Conservation (phyloP, 2,113 vertebrate genomes). For the Rhodinocichla rosea region DNA sequence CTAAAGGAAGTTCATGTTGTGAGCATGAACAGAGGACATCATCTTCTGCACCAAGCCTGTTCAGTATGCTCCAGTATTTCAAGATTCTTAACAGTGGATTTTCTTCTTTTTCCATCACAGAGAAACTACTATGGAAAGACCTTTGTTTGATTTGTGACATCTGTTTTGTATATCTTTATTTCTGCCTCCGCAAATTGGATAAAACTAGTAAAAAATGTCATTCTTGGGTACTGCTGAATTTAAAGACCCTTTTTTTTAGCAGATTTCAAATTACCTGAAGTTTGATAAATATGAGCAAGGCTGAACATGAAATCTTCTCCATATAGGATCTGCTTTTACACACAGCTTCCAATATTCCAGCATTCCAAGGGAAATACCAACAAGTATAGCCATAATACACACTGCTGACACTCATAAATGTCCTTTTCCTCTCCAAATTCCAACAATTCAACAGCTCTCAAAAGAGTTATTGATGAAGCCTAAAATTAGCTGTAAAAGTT, state of each 20-base stretch:
- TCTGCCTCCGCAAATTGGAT: neutral
- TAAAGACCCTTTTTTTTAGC: neutral
- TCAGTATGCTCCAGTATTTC: fast-evolving
- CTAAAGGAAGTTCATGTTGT: neutral
- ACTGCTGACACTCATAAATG: neutral
- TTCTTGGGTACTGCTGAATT: neutral
- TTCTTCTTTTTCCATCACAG: neutral
- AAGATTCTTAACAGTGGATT: neutral
- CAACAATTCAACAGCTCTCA: neutral
- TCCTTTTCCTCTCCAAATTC: neutral
- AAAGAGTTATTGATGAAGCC: neutral
- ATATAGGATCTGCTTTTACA: neutral
- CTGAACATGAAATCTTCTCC: neutral
- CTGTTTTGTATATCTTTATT: neutral
- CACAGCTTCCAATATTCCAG: neutral
- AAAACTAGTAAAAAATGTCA: neutral
- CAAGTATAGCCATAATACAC: neutral
- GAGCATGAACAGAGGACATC: neutral
- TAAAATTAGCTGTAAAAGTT: neutral
- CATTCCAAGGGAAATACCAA: neutral
- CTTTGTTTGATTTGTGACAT: neutral
- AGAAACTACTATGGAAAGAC: neutral
- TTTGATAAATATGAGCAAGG: neutral
- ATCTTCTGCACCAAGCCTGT: neutral
- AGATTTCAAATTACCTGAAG: neutral